These are phyloP conservation scores for Drosophila sp. DNA, from an alignment of 1,140 invertebrate species.

Conservation along the genomic window DNA sequence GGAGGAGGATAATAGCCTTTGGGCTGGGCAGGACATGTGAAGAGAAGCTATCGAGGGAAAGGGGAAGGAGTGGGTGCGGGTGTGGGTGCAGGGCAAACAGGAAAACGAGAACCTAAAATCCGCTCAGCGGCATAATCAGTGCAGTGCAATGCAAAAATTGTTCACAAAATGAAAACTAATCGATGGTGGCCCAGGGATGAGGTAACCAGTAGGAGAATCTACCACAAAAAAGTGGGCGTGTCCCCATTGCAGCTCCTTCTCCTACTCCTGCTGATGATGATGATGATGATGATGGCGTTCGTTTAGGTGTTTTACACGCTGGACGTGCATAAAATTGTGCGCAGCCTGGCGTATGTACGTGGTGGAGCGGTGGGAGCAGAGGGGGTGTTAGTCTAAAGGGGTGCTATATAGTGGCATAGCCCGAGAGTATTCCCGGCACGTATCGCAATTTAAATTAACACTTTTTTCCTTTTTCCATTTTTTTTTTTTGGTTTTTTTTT, in stretches of 20 bases:
- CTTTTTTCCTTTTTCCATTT: slow-evolving; percentile 53
- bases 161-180: slow-evolving; percentile 78
- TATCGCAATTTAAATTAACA: slow-evolving; percentile 81
- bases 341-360: slow-evolving; percentile 61
- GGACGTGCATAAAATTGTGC: slow-evolving; percentile 80
- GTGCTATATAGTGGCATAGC: slow-evolving; percentile 26
- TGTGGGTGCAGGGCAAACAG: not conserved
- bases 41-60: not conserved
- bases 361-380: slow-evolving; percentile 27
- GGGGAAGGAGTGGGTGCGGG: not conserved
- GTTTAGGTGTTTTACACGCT: slow-evolving; percentile 79
- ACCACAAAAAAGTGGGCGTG: slow-evolving; percentile 39
- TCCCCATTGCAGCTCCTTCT: not conserved
- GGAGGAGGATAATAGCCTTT: slow-evolving; percentile 28
- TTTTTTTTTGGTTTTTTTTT: slow-evolving; percentile 32
- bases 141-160: slow-evolving; percentile 72
- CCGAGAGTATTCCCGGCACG: slow-evolving; percentile 61
- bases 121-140: slow-evolving; percentile 63
- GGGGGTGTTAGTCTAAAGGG: not conserved
- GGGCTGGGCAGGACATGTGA: not conserved
- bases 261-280: not conserved
- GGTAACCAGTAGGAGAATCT: slow-evolving; percentile 27
- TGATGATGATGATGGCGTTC: slow-evolving; percentile 49
- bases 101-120: slow-evolving; percentile 27
- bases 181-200: slow-evolving; percentile 37